These are phyloP conservation scores for Datnioides undecimradiatus DNA, from an alignment of 2,113 vertebrate species.

Conservation along the genomic window DNA sequence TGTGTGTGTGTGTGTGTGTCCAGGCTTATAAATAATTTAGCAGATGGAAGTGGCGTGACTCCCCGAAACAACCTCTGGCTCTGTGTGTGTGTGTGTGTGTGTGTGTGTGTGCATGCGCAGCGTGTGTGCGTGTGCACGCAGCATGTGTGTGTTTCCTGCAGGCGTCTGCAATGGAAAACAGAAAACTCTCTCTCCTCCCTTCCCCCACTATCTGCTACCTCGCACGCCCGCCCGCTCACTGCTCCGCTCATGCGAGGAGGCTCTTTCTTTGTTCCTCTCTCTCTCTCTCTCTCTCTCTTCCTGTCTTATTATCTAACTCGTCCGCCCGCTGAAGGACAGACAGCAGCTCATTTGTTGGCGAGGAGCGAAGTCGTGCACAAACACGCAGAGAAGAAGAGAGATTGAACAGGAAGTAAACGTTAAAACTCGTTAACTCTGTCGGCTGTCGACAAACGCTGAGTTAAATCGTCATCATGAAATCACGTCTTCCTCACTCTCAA, in stretches of 20 bases:
- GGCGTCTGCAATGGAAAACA: slow-evolving; percentile 63
- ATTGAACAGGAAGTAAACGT: no score
- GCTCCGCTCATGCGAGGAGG: slow-evolving; percentile 22
- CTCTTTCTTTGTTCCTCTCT: slow-evolving; percentile 37
- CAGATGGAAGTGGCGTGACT: slow-evolving; percentile 61
- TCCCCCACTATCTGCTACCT: slow-evolving; percentile 58
- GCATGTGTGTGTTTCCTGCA: slow-evolving; percentile 36
- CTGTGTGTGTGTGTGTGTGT: slow-evolving; percentile 34
- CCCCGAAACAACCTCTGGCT: slow-evolving; percentile 53
- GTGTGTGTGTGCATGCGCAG: slow-evolving; percentile 11
- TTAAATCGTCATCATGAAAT: background rate
- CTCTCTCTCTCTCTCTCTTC: background rate
- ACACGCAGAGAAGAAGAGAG: background rate
- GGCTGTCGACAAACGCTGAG: no score
- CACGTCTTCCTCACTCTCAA: background rate
- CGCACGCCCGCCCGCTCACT: slow-evolving; percentile 21
- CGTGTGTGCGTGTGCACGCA: slow-evolving; percentile 29
- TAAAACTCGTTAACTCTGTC: no score
- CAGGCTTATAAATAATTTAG: slow-evolving; percentile 71
- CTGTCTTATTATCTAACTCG: slow-evolving; percentile 32
- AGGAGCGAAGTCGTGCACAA: background rate
- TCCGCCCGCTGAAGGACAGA: slow-evolving; percentile 28
- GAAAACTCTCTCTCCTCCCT: slow-evolving; percentile 42
- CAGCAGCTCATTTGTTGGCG: slow-evolving; percentile 16
- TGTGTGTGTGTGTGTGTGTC: slow-evolving; percentile 38